Conservation (phyloP, 2,888 invertebrate species). For the Beris morrisii region DNA sequence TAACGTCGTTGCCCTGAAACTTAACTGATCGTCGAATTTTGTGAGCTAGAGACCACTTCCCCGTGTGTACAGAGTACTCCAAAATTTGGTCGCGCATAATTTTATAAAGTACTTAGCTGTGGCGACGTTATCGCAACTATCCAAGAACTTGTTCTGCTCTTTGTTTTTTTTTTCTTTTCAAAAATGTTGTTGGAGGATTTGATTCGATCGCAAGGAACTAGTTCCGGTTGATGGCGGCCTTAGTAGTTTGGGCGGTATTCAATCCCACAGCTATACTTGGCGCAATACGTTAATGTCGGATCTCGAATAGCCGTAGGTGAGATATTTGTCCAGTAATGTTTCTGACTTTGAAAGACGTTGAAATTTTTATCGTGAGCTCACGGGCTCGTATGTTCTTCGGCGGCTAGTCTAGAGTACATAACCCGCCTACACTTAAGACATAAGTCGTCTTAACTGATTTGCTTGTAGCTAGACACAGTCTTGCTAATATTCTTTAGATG, state of each 20-base stretch:
- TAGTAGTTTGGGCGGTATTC: conserved; percentile 6
- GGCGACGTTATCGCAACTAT: conserved; percentile 1
- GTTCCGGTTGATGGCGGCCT: conserved; percentile 17
- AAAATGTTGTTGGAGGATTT: background rate
- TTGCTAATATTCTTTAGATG: no score
- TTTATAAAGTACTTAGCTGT: background rate
- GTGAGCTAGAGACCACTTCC: conserved; percentile 16
- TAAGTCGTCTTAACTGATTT: no score
- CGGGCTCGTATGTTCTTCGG: conserved; percentile 3
- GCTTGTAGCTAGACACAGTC: no score
- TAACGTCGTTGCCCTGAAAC: conserved; percentile 11
- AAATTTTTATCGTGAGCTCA: conserved; percentile 8
- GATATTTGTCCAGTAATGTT: conserved; percentile 3
- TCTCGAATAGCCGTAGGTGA: background rate
- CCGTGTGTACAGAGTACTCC: conserved; percentile 16
- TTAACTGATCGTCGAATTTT: conserved; percentile 22
- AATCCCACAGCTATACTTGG: background rate
- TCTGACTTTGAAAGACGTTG: background rate
- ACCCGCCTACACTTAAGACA: no score
- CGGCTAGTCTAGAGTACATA: no score
- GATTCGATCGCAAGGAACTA: conserved; percentile 18
- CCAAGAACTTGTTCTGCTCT: conserved; percentile 16
- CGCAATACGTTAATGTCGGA: background rate
- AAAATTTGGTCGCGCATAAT: conserved; percentile 17
- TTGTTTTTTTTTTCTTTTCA: conserved; percentile 8